Conservation (phyloP, 1,140 invertebrate species). For the Dendroctonus valens region DNA sequence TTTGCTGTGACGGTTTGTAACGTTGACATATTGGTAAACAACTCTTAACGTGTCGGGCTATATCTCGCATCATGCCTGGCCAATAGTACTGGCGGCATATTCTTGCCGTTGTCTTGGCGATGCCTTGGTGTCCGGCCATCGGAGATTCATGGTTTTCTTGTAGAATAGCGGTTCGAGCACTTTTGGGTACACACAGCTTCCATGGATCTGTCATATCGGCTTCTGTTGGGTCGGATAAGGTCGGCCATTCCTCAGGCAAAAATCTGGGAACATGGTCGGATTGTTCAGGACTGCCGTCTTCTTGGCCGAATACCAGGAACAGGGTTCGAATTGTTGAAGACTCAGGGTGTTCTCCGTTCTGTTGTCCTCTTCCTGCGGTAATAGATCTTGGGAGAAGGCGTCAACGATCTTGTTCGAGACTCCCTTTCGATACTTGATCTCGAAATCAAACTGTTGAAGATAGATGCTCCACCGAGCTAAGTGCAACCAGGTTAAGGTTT, state of each 20-base stretch:
- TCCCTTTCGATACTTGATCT: slow-evolving; percentile 14
- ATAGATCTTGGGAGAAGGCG: slow-evolving; percentile 15
- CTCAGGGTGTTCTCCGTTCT: too few species aligned
- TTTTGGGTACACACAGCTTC: slow-evolving; percentile 33
- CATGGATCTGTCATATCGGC: slow-evolving; percentile 5
- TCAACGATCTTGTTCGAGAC: not conserved
- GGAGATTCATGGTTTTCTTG: slow-evolving; percentile 30
- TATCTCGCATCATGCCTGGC: slow-evolving; percentile 12
- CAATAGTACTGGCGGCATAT: too few species aligned
- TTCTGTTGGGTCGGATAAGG: slow-evolving; percentile 19
- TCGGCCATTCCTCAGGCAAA: slow-evolving; percentile 36
- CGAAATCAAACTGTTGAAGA: slow-evolving; percentile 50
- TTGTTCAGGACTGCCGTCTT: not conserved
- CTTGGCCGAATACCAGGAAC: slow-evolving; percentile 7
- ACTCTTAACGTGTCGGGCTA: slow-evolving; percentile 27
- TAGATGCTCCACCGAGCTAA: slow-evolving; percentile 51
- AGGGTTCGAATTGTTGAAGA: slow-evolving; percentile 3
- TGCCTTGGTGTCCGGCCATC: slow-evolving; percentile 42
- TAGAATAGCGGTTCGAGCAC: slow-evolving; percentile 25
- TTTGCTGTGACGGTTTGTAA: slow-evolving; percentile 42
- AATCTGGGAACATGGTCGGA: slow-evolving; percentile 7
- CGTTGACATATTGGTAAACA: slow-evolving; percentile 41
- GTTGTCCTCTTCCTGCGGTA: too few species aligned
- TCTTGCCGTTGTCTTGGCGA: slow-evolving; percentile 33
- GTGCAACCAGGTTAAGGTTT: slow-evolving; percentile 51